Percentiles rank a stretch among this genome's conserved stretches.
These are phyloP conservation scores for Heterohyrax brucei DNA, from an alignment of 2,797 vertebrate genomes.

Conservation along the genomic window DNA sequence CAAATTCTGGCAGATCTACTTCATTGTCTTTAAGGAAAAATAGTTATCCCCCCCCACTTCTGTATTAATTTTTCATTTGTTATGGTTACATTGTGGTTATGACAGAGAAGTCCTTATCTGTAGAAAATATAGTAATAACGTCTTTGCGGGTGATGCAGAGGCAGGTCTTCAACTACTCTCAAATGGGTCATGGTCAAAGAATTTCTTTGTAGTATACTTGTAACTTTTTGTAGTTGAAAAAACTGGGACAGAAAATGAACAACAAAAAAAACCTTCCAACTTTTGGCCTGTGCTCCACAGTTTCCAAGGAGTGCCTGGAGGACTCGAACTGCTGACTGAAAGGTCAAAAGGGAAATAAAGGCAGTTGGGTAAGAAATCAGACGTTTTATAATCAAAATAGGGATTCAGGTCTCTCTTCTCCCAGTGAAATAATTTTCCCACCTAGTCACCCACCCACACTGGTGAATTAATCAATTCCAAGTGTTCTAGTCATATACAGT, in stretches of 20 bases:
- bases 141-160: neutral
- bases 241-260: neutral
- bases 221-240: slow-evolving; percentile 13
- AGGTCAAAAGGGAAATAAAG: neutral
- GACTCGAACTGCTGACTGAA: too few relatives aligned
- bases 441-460: neutral
- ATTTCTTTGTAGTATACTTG: neutral
- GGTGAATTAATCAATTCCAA: slow-evolving; percentile 40
- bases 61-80: slow-evolving; percentile 18
- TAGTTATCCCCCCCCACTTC: neutral
- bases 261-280: too few relatives aligned
- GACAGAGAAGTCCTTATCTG: slow-evolving; percentile 11
- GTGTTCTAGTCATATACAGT: slow-evolving; percentile 41
- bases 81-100: neutral
- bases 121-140: slow-evolving; percentile 22
- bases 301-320: too few relatives aligned
- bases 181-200: neutral
- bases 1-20: slow-evolving; percentile 54
- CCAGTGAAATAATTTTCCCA: slow-evolving; percentile 26
- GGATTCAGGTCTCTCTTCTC: neutral
- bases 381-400: slow-evolving; percentile 7
- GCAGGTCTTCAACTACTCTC: neutral
- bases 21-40: neutral
- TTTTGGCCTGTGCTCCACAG: too few relatives aligned
- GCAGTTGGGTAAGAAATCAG: slow-evolving; percentile 1